phyloP scores from a whole-genome alignment of 2,113 vertebrate genomes.

The Syngnathus typhle region DNA sequence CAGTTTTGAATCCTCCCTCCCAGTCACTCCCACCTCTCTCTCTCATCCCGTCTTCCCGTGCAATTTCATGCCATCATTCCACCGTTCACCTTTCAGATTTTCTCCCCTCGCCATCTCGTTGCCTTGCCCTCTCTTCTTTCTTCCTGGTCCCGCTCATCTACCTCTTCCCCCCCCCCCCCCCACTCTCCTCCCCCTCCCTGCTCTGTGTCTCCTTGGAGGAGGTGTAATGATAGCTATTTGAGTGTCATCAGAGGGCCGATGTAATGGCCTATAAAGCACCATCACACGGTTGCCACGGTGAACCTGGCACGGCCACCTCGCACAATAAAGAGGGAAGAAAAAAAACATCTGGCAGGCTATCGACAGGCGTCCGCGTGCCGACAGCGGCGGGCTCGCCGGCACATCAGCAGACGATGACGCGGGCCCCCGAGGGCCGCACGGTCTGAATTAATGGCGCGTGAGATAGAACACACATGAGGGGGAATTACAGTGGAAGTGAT shows the following conservation, averaged over 20 bases:
- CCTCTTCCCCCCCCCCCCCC: background rate
- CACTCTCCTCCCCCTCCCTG: constrained; percentile 14
- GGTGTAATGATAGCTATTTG: constrained; percentile 81
- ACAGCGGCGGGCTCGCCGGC: constrained; percentile 43
- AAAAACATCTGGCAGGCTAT: constrained; percentile 61
- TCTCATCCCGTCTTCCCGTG: constrained; percentile 35
- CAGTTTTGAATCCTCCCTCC: constrained; percentile 66
- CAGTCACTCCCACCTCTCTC: constrained; percentile 16
- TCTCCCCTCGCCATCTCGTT: constrained; percentile 9
- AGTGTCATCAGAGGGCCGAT: constrained; percentile 75
- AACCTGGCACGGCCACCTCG: constrained; percentile 70
- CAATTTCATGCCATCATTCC: constrained; percentile 47
- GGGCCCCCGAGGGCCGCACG: constrained; percentile 56
- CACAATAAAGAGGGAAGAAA: constrained; percentile 36
- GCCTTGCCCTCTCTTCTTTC: background rate
- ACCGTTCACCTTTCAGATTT: constrained; percentile 28
- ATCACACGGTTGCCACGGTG: constrained; percentile 72
- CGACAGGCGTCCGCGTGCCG: constrained; percentile 57
- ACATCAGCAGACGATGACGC: constrained; percentile 65
- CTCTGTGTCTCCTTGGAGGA: constrained; percentile 66
- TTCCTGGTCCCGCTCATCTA: background rate
- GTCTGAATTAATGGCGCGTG: constrained; percentile 70
- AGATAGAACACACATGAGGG: constrained; percentile 66
- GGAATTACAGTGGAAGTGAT: constrained; percentile 65
- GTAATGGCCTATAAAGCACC: constrained; percentile 78